These are phyloP conservation scores for Lysandra bellargus DNA, from an alignment of 2,888 invertebrate species.

Conservation along the genomic window DNA sequence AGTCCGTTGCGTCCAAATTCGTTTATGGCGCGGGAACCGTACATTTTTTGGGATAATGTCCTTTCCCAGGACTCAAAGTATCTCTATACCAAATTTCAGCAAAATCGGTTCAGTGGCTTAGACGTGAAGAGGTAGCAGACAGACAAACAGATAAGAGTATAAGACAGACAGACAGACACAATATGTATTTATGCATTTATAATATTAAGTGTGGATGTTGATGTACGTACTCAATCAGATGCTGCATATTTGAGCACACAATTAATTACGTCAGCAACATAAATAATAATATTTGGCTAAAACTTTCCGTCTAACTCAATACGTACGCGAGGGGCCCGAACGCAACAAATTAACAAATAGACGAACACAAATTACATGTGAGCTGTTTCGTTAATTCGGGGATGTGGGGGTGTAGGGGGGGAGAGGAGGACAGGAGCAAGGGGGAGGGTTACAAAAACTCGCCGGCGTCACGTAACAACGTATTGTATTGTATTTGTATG, in stretches of 20 bases:
- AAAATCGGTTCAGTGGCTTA: too few relatives aligned
- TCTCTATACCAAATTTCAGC: too few relatives aligned
- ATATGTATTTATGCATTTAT: too few relatives aligned
- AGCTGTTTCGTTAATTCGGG: slow-evolving; percentile 1
- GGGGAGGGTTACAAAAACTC: not conserved
- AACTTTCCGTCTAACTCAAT: not conserved
- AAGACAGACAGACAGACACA: too few relatives aligned
- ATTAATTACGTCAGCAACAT: not conserved
- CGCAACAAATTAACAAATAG: slow-evolving; percentile 11
- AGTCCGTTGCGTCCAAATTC: too few relatives aligned
- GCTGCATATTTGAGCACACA: not conserved
- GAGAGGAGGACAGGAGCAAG: not conserved
- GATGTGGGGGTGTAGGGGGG: not conserved
- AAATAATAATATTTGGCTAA: not conserved
- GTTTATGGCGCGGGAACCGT: too few relatives aligned
- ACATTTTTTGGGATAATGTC: too few relatives aligned
- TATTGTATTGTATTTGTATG: not conserved
- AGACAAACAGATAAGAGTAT: too few relatives aligned
- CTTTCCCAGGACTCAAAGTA: too few relatives aligned
- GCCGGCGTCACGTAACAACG: not conserved
- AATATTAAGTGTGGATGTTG: too few relatives aligned
- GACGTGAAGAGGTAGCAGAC: too few relatives aligned
- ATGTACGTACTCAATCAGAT: not conserved
- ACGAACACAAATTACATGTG: slow-evolving; percentile 3
- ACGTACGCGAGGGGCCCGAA: not conserved